Evolutionary conservation across 1,140 invertebrate species (phyloP), one percentile per base, ranked within the genome.

Genomic region (Diachasmimorpha longicaudata): DNA sequence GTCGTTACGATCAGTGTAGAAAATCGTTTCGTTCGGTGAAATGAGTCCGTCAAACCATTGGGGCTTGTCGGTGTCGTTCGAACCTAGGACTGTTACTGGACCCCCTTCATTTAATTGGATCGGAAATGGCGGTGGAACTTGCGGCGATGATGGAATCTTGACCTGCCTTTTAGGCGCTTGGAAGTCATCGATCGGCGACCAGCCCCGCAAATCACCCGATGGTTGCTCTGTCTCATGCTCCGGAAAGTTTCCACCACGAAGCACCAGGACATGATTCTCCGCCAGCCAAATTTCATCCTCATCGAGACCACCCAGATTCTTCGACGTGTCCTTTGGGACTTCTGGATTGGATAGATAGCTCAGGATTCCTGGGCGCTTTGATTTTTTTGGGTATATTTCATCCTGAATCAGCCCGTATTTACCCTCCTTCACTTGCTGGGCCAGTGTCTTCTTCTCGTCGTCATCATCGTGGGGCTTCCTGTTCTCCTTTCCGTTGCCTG

Each of bases 341-440:
- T 96, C 95, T 0, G 93, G 90, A 82, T 96, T 96, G 0, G 90
- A 86, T 14, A 91, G 90, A 82, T 96, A 96, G 81, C 94, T 96
- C 5, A 96, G 89, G 16, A 96, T 92, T 0, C 95, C 95, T 0
- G 95, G 95, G 52, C 94, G 88, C 81, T 93, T 92, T 0, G 93
- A 91, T 8, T 89, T 86, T 9, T 91, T 90, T 0, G 90, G 82
- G 82, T 95, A 95, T 67, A 96, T 91, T 86, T 97, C 95, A 82
- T 94, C 94, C 81, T 96, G 95, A 77, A 97, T 95, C 0, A 97
- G 87, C 1, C 95, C 95, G 84, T 97, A 97, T 88, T 96, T 96
- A 10, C 95, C 95, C 82, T 96, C 95, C 55, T 94, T 93, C 68
- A 96, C 94, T 87, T 96, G 95, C 85, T 96, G 94, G 0, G 94